Base-by-base conservation (phyloP, 2,888 invertebrate species). In the Asteroscopus sphinx region DNA sequence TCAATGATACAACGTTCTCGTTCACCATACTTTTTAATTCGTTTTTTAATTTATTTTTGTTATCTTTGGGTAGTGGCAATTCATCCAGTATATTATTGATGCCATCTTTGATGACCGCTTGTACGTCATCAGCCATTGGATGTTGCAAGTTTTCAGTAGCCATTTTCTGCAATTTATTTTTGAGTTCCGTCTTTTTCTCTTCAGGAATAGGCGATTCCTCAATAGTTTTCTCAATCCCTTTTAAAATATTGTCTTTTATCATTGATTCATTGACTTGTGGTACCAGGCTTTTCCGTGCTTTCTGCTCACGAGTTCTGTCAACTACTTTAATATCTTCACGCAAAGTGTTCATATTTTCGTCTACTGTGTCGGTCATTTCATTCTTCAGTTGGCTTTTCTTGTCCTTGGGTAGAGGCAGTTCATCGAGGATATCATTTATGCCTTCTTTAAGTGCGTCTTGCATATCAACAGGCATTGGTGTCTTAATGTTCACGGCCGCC, bases 311-410 rank as follows among this genome's bases (percentile, higher is more conserved):
- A n/a, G n/a, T n/a, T n/a, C n/a, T n/a, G n/a, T n/a, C n/a, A n/a
- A n/a, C n/a, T n/a, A n/a, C 7, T 17, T 17, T 36, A 4, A n/a
- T 33, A 1, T 9, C 11, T n/a, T n/a, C 32, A 39, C 13, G 21
- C 3, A 39, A 6, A 30, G 17, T 4, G 1, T 0, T 21, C 13
- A 35, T 26, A 16, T 51, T 28, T 51, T 36, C 5, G 6, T 51
- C 42, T 11, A 47, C 5, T 36, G 53, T 26, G n/a, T 1, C n/a
- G 0, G n/a, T 8, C 28, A 58, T 9, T 8, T 47, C 36, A 32
- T 16, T 1, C 37, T 36, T 13, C 9, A 40, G n/a, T 32, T 25
- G n/a, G 15, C 26, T 35, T 40, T 45, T 51, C 13, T 51, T 26
- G 0, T 39, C 28, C 11, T 13, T 15, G 1, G 45, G 21, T 25